These are phyloP conservation scores for Phoebastria nigripes DNA, from an alignment of 2,797 vertebrate species.

Conservation along the genomic window DNA sequence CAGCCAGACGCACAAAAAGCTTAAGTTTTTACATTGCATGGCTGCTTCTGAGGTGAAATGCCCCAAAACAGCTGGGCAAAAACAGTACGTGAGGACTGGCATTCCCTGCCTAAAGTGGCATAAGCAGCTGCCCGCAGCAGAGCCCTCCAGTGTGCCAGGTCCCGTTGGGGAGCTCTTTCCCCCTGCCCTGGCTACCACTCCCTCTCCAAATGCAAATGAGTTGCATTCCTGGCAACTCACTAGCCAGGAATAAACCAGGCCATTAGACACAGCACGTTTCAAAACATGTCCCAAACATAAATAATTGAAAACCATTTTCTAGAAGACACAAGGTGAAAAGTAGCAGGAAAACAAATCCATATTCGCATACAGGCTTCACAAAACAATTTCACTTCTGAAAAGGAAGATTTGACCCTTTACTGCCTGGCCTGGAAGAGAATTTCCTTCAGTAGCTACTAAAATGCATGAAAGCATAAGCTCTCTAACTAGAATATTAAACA, in stretches of 20 bases:
- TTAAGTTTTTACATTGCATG: neutral
- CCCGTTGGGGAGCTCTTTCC: neutral
- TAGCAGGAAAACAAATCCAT: neutral
- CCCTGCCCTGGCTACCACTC: neutral
- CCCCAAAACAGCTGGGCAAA: neutral
- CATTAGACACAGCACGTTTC: neutral
- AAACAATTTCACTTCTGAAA: neutral
- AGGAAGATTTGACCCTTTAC: neutral
- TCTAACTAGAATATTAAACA: neutral
- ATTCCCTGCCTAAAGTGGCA: neutral
- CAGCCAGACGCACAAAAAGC: neutral
- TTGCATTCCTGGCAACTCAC: neutral
- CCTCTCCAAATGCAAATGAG: neutral
- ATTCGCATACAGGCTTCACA: neutral
- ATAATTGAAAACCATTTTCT: neutral
- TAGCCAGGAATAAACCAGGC: neutral
- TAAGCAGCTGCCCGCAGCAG: fast-evolving
- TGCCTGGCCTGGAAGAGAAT: neutral
- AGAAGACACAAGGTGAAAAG: neutral
- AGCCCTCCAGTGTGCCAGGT: neutral
- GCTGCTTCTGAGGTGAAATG: neutral
- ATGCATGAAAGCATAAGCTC: neutral
- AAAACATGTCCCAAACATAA: neutral
- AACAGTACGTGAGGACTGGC: neutral
- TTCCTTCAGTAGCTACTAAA: neutral